Evolutionary conservation across 2,888 invertebrate species (phyloP), one percentile per base, ranked within the genome.

Genomic region (Bellardia pandia): DNA sequence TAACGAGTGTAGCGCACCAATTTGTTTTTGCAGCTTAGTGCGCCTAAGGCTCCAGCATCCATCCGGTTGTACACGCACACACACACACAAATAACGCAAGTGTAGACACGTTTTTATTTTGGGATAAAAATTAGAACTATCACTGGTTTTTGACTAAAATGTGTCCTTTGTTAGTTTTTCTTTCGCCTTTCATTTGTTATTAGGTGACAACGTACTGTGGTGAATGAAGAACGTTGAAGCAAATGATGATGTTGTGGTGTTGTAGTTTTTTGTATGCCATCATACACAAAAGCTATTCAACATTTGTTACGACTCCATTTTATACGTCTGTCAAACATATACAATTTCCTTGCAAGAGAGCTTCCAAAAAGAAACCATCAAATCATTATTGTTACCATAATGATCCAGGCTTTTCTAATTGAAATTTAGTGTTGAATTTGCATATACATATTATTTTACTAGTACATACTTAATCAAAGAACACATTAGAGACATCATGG

Each of bases 161-260:
- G 90, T 90, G 91, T 90, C 90, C 90, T 91, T 91, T 90, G 90
- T 81, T 80, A 78, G 78, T 60, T 68, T 74, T 48, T 62, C 30
- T 60, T 58, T 37, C 72, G 51, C 40, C 37, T 13, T 74, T 42
- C 42, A n/a, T 58, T 69, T 30, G 45, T 84, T 78, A 83, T 60
- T 85, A 81, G 85, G 30, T 86, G 85, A 84, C 78, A 75, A 87
- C 84, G 81, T 86, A 78, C 64, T 77, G 48, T 77, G 71, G 45
- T 11, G 45, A 45, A 85, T 86, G 83, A 88, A 86, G 86, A 85
- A 87, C 86, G 88, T 88, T 88, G 86, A 85, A 85, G 72, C 88
- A 90, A 89, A 89, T 89, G 89, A 89, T 90, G 90, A 88, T 90
- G 48, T 78, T 88, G 74, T 53, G 80, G 86, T 82, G 58, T 69